phyloP scores from a whole-genome alignment of 2,797 vertebrate species.

The Molossus molossus region DNA sequence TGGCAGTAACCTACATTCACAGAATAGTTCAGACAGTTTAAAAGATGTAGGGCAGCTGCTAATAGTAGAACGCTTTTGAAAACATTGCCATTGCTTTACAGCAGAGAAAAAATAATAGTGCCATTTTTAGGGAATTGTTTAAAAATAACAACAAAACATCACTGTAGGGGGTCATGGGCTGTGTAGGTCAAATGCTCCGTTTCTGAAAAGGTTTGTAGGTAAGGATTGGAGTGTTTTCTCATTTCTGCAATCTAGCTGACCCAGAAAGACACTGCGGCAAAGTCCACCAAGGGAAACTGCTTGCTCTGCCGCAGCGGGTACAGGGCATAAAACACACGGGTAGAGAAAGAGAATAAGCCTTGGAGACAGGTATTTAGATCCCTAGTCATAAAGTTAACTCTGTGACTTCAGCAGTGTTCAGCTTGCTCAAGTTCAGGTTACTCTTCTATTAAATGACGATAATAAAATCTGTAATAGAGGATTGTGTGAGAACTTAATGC shows the following conservation, averaged over 20 bases:
- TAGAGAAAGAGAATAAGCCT: background rate
- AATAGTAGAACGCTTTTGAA: slow-evolving; percentile 32
- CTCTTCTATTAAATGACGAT: background rate
- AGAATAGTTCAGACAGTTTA: background rate
- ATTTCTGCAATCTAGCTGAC: slow-evolving; percentile 66
- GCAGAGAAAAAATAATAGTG: background rate
- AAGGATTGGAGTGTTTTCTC: slow-evolving; percentile 15
- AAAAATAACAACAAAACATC: slow-evolving; percentile 70
- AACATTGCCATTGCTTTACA: background rate
- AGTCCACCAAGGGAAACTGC: background rate
- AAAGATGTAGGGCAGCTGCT: slow-evolving; percentile 61
- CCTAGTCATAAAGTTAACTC: background rate
- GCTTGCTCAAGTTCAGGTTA: background rate
- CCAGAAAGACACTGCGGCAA: slow-evolving; percentile 43
- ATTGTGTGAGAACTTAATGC: background rate
- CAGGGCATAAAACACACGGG: background rate
- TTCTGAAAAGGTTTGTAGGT: slow-evolving; percentile 73
- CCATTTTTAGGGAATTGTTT: slow-evolving; percentile 48
- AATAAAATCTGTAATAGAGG: background rate
- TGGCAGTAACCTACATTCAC: slow-evolving; percentile 56
- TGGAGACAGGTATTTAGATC: background rate
- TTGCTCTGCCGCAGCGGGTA: fast-evolving
- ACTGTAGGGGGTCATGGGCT: background rate
- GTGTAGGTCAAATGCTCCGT: background rate
- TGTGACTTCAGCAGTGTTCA: background rate